phyloP scores from a whole-genome alignment of 2,797 vertebrate genomes.

The Ctenosaura bakeri region DNA sequence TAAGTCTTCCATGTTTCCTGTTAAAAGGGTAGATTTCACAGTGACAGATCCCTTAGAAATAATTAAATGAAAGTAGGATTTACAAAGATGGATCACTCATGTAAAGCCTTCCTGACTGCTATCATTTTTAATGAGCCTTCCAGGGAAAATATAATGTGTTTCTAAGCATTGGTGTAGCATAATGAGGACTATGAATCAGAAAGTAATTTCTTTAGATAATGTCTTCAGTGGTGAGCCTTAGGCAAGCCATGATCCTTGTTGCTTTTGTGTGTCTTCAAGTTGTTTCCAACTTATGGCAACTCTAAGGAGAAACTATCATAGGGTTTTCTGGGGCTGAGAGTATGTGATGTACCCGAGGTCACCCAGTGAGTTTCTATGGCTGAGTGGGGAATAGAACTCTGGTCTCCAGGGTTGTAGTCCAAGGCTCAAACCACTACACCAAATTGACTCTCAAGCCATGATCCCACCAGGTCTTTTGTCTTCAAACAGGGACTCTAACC shows the following conservation, averaged over 20 bases:
- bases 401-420: too few species aligned
- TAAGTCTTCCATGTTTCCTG: neutral
- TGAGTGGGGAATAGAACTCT: too few species aligned
- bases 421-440: too few species aligned
- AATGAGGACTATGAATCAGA: neutral
- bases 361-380: too few species aligned
- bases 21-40: neutral
- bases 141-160: neutral
- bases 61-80: neutral
- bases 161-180: neutral
- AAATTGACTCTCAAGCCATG: too few species aligned
- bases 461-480: neutral
- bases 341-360: too few species aligned
- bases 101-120: neutral
- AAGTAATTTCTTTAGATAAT: neutral
- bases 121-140: conserved; percentile 12
- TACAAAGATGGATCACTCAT: conserved; percentile 10
- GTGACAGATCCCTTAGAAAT: neutral
- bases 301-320: too few species aligned
- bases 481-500: neutral
- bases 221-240: neutral
- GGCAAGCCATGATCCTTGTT: neutral
- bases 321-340: too few species aligned
- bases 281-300: too few species aligned
- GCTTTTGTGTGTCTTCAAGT: too few species aligned